Base-by-base conservation (phyloP, 2,888 invertebrate genomes). In the Pedicia rivosa region DNA sequence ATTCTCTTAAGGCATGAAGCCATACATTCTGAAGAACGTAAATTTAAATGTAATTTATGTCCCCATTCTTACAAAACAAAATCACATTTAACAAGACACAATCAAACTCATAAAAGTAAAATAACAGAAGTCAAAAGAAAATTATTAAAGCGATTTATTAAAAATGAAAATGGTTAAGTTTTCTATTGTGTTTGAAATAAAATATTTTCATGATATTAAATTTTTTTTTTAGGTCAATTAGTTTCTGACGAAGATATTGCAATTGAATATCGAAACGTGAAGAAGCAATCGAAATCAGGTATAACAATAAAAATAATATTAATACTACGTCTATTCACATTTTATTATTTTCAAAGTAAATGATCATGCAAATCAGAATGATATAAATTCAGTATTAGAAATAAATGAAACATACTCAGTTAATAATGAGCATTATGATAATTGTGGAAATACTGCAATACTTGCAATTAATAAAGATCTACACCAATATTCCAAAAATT, bases 11-110 rank as follows among this genome's bases (percentile, higher is more conserved):
- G 58, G 5, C 61, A 61, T 43, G 47, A 58, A 44, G 57, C 57
- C n/a, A 57, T 59, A 2, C 61, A 61, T 43, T 60, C 61, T 6
- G 61, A 61, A 43, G 59, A 61, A 41, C 47, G 61, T 16, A 60
- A 61, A 30, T 59, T 59, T 36, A 54, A 56, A 39, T 61, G 61
- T 43, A 52, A 51, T 42, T 52, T 56, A 41, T 61, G 61, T 51
- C 54, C 57, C 46, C 14, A 22, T 58, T 57, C 58, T 9, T 61
- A 60, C 39, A 61, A 61, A 40, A 57, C 57, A 56, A 59, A 60
- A 45, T 59, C 61, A 5, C 59, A 61, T 50, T 49, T 61, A 41
- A 57, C 57, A 36, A 56, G 61, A 22, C 61, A 61, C 46, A 60
- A 61, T 46, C 57, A 59, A 1, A 53, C 55, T 35, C 61, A 61